A percentile compares a stretch with the other conserved stretches of the same genome.
These are phyloP conservation scores for Carapus acus DNA, from an alignment of 2,797 vertebrate species.

Conservation along the genomic window DNA sequence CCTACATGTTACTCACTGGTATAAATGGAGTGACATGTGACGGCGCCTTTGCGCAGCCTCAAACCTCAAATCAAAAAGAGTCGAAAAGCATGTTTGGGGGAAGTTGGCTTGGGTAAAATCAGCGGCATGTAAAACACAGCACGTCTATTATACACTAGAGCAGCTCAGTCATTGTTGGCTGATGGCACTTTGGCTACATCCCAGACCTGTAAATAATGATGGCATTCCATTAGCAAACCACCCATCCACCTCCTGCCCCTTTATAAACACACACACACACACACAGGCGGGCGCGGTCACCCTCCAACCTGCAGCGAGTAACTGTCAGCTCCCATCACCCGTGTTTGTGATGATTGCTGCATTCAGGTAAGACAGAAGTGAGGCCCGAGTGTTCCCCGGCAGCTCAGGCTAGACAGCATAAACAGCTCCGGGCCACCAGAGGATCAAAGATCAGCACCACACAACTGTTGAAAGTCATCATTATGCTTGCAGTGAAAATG, in stretches of 20 bases:
- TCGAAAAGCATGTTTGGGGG: conserved; percentile 62
- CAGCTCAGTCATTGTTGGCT: conserved; percentile 61
- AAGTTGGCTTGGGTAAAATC: conserved; percentile 64
- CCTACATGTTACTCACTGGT: no score
- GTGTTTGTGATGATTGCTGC: conserved; percentile 68
- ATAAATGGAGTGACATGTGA: neutral
- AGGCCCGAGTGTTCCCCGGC: conserved; percentile 52
- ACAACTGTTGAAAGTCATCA: conserved; percentile 35
- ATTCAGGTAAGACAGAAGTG: conserved; percentile 55
- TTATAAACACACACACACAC: no score
- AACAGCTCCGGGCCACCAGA: conserved; percentile 48
- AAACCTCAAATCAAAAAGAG: conserved; percentile 49
- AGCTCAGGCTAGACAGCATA: conserved; percentile 46
- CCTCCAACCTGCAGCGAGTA: no score
- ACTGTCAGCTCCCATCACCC: conserved; percentile 62
- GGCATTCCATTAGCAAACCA: conserved; percentile 69
- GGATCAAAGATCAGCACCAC: conserved; percentile 43
- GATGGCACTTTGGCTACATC: conserved; percentile 67
- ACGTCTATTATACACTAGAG: conserved; percentile 71
- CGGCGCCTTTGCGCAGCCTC: conserved; percentile 12
- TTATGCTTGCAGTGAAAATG: conserved; percentile 19
- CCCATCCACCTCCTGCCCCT: no score
- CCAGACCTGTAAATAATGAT: conserved; percentile 73
- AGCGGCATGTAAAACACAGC: conserved; percentile 70
- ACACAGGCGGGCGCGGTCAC: no score